Evolutionary conservation across 2,888 invertebrate species (phyloP), one percentile per base, ranked within the genome.

Genomic region (Melikaiella ostensackeni): DNA sequence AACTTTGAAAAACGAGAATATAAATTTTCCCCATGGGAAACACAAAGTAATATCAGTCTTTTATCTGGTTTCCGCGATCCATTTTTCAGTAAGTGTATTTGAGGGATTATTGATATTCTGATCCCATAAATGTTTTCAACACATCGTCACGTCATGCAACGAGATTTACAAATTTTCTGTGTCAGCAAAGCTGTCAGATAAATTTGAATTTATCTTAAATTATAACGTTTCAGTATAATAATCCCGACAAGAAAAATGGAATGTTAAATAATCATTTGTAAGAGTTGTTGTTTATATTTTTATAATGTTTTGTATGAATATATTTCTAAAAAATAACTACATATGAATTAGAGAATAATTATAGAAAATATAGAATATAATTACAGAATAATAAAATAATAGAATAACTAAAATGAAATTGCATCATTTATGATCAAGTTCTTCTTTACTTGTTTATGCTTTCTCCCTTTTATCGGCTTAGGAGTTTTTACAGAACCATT

Each of bases 81-180:
- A 66, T 66, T 46, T 66, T 66, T 30, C 46, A 46, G 46, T 66
- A 66, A 66, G 27, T 66, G 42, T 24, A 9, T 27, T 66, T n/a
- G n/a, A 6, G 42, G 27, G 46, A 8, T 46, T 21, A 66, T 66
- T 46, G 46, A 66, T 66, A 46, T 38, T 66, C 27, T 27, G 27
- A 66, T 42, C 0, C 46, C 27, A 66, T 66, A 27, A 66, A 66
- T 66, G 46, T 66, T 66, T 46, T 66, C 46, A 66, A 46, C 27
- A 66, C 27, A 38, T 42, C 46, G 27, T 66, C 46, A 27, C 50
- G 30, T 19, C 19, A 16, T 16, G n/a, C 1, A 2, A 21, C 8
- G 8, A 24, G 35, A 38, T 13, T 35, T 24, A 66, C 27, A 46
- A 66, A 66, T 66, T 27, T 42, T 3, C 50, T 55, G n/a, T 55